These are phyloP conservation scores for Recurvirostra avosetta DNA, from an alignment of 2,113 vertebrate genomes.

Conservation along the genomic window DNA sequence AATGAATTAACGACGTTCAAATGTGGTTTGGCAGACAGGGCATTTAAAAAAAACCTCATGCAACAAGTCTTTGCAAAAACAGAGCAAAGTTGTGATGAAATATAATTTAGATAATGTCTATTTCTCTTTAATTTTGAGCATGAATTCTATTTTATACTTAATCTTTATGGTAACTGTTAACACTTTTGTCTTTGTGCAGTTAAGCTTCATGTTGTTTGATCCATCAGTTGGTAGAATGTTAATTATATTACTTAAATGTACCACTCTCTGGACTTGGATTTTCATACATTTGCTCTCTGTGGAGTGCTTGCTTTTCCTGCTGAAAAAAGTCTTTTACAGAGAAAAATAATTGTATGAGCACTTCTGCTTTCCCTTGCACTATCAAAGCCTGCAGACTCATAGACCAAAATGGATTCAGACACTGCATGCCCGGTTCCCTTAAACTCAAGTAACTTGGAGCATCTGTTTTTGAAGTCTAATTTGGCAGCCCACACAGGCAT, in stretches of 20 bases:
- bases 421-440: neutral
- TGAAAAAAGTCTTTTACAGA: neutral
- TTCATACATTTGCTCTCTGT: neutral
- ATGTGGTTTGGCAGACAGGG: neutral
- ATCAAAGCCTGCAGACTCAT: fast-evolving
- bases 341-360: neutral
- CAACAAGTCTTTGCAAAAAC: neutral
- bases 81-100: neutral
- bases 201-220: neutral
- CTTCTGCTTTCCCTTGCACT: neutral
- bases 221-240: neutral
- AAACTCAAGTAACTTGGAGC: neutral
- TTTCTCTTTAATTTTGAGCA: neutral
- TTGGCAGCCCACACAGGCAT: neutral
- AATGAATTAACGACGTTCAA: neutral
- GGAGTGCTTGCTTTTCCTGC: neutral
- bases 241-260: neutral
- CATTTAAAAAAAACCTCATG: neutral
- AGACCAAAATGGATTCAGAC: neutral
- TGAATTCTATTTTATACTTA: neutral
- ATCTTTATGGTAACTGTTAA: neutral
- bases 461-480: neutral
- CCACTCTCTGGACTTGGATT: neutral
- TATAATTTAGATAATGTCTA: neutral
- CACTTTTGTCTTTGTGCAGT: neutral